phyloP scores from a whole-genome alignment of 2,888 invertebrate species.

The Thereva unica region DNA sequence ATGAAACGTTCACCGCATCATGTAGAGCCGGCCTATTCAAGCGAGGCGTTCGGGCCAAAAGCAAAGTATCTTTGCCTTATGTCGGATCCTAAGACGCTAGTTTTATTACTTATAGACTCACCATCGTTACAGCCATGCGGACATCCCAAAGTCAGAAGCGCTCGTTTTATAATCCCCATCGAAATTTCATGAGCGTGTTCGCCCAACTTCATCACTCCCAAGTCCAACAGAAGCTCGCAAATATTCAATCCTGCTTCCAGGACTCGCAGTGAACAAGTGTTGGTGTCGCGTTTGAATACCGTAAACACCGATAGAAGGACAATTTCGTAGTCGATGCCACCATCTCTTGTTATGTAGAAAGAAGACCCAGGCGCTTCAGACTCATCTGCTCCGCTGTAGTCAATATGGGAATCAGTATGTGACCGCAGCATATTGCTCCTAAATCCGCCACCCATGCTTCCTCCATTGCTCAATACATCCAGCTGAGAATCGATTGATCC shows the following conservation, averaged over 20 bases:
- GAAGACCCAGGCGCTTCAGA: constrained; percentile 87
- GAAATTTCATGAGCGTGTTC: constrained; percentile 58
- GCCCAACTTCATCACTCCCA: constrained; percentile 75
- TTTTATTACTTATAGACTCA: constrained; percentile 19
- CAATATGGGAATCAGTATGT: constrained; percentile 90
- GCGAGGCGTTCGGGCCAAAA: too few species aligned
- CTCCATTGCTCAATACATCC: constrained; percentile 61
- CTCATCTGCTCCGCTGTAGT: constrained; percentile 82
- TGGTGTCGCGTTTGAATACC: constrained; percentile 81
- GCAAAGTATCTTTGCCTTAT: too few species aligned
- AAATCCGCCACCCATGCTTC: constrained; percentile 51
- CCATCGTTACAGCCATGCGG: constrained; percentile 90
- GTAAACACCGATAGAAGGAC: constrained; percentile 84
- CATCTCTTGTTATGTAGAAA: constrained; percentile 92
- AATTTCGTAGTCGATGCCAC: constrained; percentile 89
- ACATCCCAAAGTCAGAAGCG: constrained; percentile 87
- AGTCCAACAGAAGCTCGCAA: constrained; percentile 87
- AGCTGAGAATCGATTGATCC: constrained; percentile 85
- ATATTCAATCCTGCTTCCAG: constrained; percentile 92
- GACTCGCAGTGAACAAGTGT: constrained; percentile 82
- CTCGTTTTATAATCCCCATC: constrained; percentile 56
- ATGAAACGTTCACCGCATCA: too few species aligned
- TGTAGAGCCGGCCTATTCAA: too few species aligned
- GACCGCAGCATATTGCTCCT: constrained; percentile 75
- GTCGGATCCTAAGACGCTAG: too few species aligned